Evolutionary conservation across 2,888 invertebrate species (phyloP).

Genomic region (Hofmannophila pseudospretella): DNA sequence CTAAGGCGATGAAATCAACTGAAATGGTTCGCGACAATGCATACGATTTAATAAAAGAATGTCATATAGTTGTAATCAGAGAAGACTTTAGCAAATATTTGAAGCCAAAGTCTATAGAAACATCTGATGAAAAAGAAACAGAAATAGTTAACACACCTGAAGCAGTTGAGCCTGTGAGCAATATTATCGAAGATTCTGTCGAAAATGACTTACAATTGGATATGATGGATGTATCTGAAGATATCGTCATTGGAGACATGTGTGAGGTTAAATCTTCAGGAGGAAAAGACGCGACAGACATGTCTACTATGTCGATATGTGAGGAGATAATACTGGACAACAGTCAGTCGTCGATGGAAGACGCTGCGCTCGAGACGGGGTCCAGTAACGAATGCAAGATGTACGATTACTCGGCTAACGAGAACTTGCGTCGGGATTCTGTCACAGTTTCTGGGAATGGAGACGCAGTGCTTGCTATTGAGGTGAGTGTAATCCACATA

Average conservation of each 20-base stretch:
- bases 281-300: conserved; percentile 37
- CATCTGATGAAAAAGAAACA: no score
- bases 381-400: conserved; percentile 48
- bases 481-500: conserved; percentile 38
- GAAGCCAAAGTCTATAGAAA: conserved; percentile 9
- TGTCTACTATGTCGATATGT: conserved; percentile 26
- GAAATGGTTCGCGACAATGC: not conserved
- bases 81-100: conserved; percentile 40
- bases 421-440: conserved; percentile 51
- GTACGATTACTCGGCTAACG: conserved; percentile 63
- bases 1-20: conserved; percentile 20
- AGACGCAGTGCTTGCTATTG: conserved; percentile 67
- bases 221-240: conserved; percentile 70
- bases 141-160: no score
- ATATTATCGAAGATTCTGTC: conserved; percentile 23
- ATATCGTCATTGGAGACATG: conserved; percentile 59
- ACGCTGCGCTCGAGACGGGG: conserved; percentile 17
- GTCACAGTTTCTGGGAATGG: conserved; percentile 54
- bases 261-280: conserved; percentile 44
- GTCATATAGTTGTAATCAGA: conserved; percentile 44
- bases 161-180: not conserved
- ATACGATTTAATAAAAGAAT: conserved; percentile 38
- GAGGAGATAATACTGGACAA: conserved; percentile 66
- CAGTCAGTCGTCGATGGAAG: conserved; percentile 52
- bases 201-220: conserved; percentile 58